phyloP scores from a whole-genome alignment of 2,888 invertebrate genomes.

The Chironomus riparius region DNA sequence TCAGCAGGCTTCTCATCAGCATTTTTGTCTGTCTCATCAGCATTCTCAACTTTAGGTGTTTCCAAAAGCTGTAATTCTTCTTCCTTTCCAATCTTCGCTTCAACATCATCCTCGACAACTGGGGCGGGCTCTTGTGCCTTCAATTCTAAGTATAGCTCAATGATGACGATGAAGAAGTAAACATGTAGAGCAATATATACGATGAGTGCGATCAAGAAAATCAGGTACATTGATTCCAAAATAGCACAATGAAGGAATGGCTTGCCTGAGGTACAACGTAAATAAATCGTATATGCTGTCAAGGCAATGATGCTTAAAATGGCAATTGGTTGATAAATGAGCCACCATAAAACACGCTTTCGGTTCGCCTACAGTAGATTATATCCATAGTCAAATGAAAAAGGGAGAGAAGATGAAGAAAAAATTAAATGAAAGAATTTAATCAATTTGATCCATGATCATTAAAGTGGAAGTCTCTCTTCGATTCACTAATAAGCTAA shows the following conservation, averaged over 20 bases:
- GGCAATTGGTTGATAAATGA: conserved; percentile 20
- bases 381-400: not conserved
- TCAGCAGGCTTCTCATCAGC: conserved; percentile 5
- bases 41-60: not conserved
- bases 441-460: conserved; percentile 1
- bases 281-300: not conserved
- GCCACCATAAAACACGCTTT: conserved; percentile 20
- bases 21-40: conserved; percentile 6
- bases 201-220: conserved; percentile 5
- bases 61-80: conserved; percentile 16
- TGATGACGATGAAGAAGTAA: conserved; percentile 13
- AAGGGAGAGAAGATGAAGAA: not conserved
- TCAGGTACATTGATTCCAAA: not conserved
- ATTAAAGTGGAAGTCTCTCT: not conserved
- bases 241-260: conserved; percentile 3
- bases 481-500: not conserved
- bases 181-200: not conserved
- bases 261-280: not conserved
- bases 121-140: not conserved
- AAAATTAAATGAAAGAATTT: not conserved
- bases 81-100: not conserved
- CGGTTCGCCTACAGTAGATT: conserved; percentile 1
- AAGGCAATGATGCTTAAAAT: conserved; percentile 13
- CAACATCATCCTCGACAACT: not conserved
- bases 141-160: not conserved